These are phyloP conservation scores for Eumerus sabulonum DNA, from an alignment of 2,888 invertebrate species.

Conservation along the genomic window DNA sequence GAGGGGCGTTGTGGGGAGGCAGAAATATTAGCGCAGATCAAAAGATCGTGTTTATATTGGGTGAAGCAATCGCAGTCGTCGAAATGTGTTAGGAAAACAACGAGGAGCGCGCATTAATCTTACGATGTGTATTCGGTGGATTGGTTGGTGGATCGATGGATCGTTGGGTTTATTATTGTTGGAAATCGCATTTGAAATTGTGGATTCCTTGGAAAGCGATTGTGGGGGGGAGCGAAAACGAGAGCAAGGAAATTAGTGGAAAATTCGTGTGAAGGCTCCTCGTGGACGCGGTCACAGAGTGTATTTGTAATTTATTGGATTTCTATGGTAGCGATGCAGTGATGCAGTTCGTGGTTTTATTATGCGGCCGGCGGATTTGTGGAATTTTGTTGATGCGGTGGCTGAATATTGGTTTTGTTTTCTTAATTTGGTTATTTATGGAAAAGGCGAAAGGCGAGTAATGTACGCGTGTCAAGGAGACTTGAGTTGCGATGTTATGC, in stretches of 20 bases:
- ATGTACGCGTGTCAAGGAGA: no score
- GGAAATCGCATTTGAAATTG: constrained; percentile 39
- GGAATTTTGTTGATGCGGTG: no score
- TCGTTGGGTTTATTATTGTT: constrained; percentile 38
- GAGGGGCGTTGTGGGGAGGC: constrained; percentile 26
- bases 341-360: no score
- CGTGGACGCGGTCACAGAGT: background rate
- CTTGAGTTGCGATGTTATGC: no score
- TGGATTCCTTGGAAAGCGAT: background rate
- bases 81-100: constrained; percentile 64
- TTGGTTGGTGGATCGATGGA: background rate
- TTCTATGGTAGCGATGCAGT: background rate
- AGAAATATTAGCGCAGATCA: constrained; percentile 65
- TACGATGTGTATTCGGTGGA: constrained; percentile 13
- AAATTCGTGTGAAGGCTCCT: constrained; percentile 16
- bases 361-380: no score
- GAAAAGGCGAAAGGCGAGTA: no score
- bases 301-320: constrained; percentile 19
- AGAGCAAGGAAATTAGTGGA: constrained; percentile 5
- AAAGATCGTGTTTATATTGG: constrained; percentile 68
- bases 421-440: no score
- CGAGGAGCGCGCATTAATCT: constrained; percentile 44
- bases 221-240: background rate
- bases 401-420: no score
- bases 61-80: constrained; percentile 60